Conservation (phyloP, 2,797 vertebrate species). For the Coregonus suidteri region DNA sequence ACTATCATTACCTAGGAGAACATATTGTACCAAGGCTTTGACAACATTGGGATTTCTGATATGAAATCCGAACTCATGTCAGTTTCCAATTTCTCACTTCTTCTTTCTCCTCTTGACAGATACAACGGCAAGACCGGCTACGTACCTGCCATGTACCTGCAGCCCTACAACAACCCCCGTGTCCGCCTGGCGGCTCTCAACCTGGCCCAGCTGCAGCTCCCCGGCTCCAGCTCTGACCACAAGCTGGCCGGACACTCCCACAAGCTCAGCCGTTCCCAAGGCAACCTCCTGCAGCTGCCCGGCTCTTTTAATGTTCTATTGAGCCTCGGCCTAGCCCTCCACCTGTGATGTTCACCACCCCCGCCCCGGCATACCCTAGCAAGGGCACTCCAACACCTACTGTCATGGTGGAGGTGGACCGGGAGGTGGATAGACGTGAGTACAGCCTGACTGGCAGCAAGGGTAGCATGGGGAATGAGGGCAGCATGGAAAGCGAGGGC, state of each 20-base stretch:
- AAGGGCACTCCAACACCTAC: slow-evolving; percentile 22
- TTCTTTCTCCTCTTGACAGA: slow-evolving; percentile 61
- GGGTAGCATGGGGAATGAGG: slow-evolving; percentile 16
- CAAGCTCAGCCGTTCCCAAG: slow-evolving; percentile 62
- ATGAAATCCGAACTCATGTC: not conserved
- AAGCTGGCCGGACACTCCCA: slow-evolving; percentile 30
- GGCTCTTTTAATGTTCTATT: not conserved
- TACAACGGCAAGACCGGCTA: slow-evolving; percentile 74
- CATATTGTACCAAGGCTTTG: not conserved
- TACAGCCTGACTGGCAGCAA: not conserved
- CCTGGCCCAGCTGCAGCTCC: slow-evolving; percentile 19
- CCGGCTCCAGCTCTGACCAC: not conserved
- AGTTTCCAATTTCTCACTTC: not conserved
- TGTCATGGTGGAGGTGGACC: slow-evolving; percentile 55
- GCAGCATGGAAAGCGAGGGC: slow-evolving; percentile 36
- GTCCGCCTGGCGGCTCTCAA: slow-evolving; percentile 52
- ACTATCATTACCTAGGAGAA: not conserved
- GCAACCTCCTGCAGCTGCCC: slow-evolving; percentile 35
- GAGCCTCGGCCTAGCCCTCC: not conserved
- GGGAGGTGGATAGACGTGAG: not conserved
- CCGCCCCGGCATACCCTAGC: rapidly evolving
- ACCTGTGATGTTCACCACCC: not conserved
- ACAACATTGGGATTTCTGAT: not conserved
- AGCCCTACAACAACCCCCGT: slow-evolving; percentile 75
- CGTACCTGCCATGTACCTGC: slow-evolving; percentile 81